Base-by-base conservation (phyloP, 2,113 vertebrate genomes). In the Salvator merianae region DNA sequence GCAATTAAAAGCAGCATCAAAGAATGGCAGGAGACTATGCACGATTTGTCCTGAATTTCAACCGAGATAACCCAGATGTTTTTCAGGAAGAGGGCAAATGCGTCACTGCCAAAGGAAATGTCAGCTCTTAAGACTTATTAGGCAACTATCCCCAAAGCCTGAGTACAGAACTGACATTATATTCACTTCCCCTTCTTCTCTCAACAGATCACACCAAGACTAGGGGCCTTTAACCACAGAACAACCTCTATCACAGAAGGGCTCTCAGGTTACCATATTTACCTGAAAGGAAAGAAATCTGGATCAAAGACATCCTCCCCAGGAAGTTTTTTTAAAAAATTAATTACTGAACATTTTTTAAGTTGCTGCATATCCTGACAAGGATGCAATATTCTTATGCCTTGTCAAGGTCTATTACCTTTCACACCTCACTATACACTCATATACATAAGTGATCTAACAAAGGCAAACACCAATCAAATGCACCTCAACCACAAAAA, bases 151-250 rank as follows among this genome's bases (percentile, higher is more conserved):
- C 70, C 32, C 84, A 81, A 20, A 80, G 83, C 68, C 86, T 81
- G 83, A 79, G 66, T 86, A 84, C 78, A 85, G 75, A 85, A 81
- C 14, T 87, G 82, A 91, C 68, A 0, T 87, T 34, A 82, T 87
- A 83, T 73, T 87, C 78, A 40, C 88, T 92, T 94, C 88, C 87
- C 84, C 89, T 94, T 94, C 84, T 85, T 83, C 85, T 0, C 10
- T n/a, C 38, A 53, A 47, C 26, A 63, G 72, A 82, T 86, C 76
- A 50, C 13, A 82, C 77, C 63, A 63, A 71, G 84, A 83, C 20
- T 70, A 87, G n/a, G 28, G 70, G 38, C 0, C 76, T 20, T 1
- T 5, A 68, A 86, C 81, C 78, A 74, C 0, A 10, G 53, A 68
- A 30, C 1, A 55, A 18, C 7, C 0, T 18, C 1, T 14, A 16